Base-by-base conservation (phyloP, 2,113 vertebrate species). In the Cephalopholis sonnerati region DNA sequence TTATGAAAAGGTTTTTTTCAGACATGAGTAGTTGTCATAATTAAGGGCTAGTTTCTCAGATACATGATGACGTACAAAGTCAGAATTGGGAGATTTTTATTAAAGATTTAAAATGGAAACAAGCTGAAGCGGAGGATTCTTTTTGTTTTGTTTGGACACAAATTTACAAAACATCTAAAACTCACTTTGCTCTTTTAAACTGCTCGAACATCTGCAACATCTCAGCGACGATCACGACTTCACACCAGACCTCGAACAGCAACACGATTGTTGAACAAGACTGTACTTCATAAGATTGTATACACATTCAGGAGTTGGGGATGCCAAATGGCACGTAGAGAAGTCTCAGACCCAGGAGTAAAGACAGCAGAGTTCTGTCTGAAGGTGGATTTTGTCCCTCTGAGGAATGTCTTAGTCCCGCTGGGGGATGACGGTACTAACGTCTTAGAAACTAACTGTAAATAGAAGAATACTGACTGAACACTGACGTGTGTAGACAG, bases 381-480 rank as follows among this genome's bases (percentile, higher is more conserved):
- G 24, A 74, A 66, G 89, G 84, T 86, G 84, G 82, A 80, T 64
- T 75, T 50, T 16, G 44, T 73, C 58, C 48, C 66, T 85, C 51
- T 64, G 81, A 77, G 44, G 88, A 89, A 88, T 83, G 84, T 89
- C 87, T 87, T 3, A 1, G 67, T 55, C 81, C 86, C 17, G 1
- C 65, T 10, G 66, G 32, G 67, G 29, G 62, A 54, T 2, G 46
- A 81, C 50, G 91, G 90, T 91, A 90, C 89, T 88, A 89, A 88
- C 11, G 79, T 87, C 75, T 81, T 89, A 90, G 79, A 89, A 74
- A 75, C 74, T 82, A 80, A 84, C 84, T 89, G 90, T 90, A 90
- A 79, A 90, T 87, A 93, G 71, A 51, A 66, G 57, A 76, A 58
- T 27, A 32, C 7, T 73, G 63, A 86, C 81, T 44, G 74, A 79